phyloP scores from a whole-genome alignment of 1,140 invertebrate genomes.

The Rhizoglyphus robini region DNA sequence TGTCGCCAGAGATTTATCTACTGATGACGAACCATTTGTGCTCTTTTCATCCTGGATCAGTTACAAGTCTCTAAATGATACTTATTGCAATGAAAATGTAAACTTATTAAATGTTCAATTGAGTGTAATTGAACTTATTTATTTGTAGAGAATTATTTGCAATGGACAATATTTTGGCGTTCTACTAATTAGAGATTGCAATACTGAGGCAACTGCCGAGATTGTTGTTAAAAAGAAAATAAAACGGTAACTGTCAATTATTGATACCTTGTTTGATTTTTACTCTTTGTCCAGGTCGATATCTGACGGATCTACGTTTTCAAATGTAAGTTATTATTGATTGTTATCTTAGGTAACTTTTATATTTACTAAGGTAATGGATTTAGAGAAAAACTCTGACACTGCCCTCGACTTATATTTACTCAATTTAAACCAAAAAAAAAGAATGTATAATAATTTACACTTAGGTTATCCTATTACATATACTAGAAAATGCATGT shows the following conservation, averaged over 20 bases:
- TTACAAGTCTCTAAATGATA: slow-evolving; percentile 42
- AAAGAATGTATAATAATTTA: no score
- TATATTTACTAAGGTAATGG: not conserved
- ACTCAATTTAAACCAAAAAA: no score
- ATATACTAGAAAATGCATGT: not conserved
- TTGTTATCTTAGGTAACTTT: not conserved
- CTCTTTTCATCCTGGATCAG: slow-evolving; percentile 6
- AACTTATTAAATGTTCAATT: not conserved
- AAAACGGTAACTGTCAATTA: not conserved
- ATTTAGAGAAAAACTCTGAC: no score
- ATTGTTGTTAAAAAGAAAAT: not conserved
- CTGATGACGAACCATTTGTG: slow-evolving; percentile 7
- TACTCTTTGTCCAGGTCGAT: not conserved
- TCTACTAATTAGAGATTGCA: not conserved
- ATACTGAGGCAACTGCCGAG: not conserved
- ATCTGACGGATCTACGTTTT: not conserved
- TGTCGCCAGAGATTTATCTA: slow-evolving; percentile 62
- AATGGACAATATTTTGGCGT: not conserved
- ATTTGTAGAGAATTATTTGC: not conserved
- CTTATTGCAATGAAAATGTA: slow-evolving; percentile 42
- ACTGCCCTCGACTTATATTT: no score
- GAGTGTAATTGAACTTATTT: not conserved
- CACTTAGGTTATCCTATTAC: no score
- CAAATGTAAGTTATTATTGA: not conserved
- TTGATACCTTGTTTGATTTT: not conserved